A percentile compares a stretch with the other conserved stretches of the same genome.
Conservation (phyloP, 1,140 invertebrate species). For the Bombus terrestris region DNA sequence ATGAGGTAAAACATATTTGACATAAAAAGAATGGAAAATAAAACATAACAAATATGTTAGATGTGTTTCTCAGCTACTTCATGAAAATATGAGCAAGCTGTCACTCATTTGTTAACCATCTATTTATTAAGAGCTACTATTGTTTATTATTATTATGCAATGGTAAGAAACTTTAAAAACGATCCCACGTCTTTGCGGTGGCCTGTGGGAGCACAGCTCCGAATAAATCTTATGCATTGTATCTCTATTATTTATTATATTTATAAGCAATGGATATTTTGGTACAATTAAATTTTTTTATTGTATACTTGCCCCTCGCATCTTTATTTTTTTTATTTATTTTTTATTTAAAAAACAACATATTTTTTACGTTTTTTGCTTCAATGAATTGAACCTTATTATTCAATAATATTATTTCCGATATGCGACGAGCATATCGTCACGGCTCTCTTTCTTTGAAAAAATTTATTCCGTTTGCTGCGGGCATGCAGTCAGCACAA, state of each 20-base stretch:
- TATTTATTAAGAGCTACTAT: conserved; percentile 71
- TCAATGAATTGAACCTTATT: conserved; percentile 63
- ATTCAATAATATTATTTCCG: conserved; percentile 70
- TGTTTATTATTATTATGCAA: conserved; percentile 79
- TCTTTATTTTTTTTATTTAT: conserved; percentile 67
- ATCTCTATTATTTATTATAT: conserved; percentile 82
- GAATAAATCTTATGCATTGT: conserved; percentile 81
- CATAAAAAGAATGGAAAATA: conserved; percentile 40
- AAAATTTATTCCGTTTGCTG: conserved; percentile 66
- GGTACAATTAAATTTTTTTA: conserved; percentile 80
- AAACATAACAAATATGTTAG: conserved; percentile 53
- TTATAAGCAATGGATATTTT: conserved; percentile 83
- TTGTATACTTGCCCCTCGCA: conserved; percentile 73
- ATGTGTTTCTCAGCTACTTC: conserved; percentile 51
- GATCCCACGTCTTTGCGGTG: conserved; percentile 78
- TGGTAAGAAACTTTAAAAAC: conserved; percentile 81
- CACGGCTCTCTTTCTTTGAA: conserved; percentile 67
- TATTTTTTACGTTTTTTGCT: conserved; percentile 65
- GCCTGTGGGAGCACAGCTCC: conserved; percentile 81
- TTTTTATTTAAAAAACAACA: conserved; percentile 77
- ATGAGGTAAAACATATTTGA: conserved; percentile 51
- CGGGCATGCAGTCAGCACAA: conserved; percentile 70
- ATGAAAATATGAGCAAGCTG: conserved; percentile 71
- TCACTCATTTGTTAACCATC: conserved; percentile 62
- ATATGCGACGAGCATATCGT: conserved; percentile 70